Base-by-base conservation (phyloP, 2,797 vertebrate species). In the Diplodus puntazzo region DNA sequence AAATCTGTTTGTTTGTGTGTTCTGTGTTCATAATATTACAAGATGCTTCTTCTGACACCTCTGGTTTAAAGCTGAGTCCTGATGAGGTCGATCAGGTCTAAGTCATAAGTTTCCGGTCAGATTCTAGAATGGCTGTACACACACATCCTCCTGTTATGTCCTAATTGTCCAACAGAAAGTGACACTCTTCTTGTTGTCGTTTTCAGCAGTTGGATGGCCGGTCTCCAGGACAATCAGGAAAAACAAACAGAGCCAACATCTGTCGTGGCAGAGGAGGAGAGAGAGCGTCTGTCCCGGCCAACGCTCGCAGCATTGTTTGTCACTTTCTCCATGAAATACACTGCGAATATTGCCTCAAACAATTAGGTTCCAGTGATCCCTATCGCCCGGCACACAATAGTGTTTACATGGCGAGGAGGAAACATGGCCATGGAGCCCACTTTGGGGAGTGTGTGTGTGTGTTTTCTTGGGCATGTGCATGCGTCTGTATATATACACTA, bases 371-470 rank as follows among this genome's bases (percentile, higher is more conserved):
- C 77, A 86, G 90, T 84, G 95, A 96, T 95, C 87, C 75, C 82
- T 94, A 95, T 95, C 94, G 39, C 75, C 60, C 48, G 9, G 34
- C 49, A 85, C 89, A 95, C 95, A 95, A 96, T 95, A 94, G 94
- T 95, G 95, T 96, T 96, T 95, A 95, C 91, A 87, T 57, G 87
- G 63, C 13, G n/a, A 1, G 8, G 81, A 95, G 95, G 95, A 96
- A 96, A 84, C 48, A 81, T 88, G 88, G 93, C 92, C 90, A 93
- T 90, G 88, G 94, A 94, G 91, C 89, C 80, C 82, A 87, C 83
- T 90, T 85, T 74, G 54, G 73, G 87, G 82, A 88, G 89, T 88
- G 89, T 86, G 90, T 83, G 89, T 86, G 90, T 83, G 75, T 75
- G 79, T 84, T 75, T 85, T 85, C 59, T 80, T 73, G 73, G 77